Conservation (phyloP, 2,888 invertebrate species). For the Eucera pruinosa region DNA sequence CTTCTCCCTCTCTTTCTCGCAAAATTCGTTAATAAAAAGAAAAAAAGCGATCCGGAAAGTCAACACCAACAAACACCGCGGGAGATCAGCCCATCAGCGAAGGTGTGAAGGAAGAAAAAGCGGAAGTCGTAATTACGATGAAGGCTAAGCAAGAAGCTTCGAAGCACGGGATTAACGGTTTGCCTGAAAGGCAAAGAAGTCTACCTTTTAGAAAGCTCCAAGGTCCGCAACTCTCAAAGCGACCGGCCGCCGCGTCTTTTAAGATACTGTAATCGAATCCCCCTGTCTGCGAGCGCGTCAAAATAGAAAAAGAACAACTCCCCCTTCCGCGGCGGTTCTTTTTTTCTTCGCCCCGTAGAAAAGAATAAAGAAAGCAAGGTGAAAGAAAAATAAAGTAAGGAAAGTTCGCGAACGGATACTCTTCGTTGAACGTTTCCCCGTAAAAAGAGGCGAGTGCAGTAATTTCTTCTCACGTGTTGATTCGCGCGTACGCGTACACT, state of each 20-base stretch:
- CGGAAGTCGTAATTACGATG: slow-evolving; percentile 40
- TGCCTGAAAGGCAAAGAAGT: slow-evolving; percentile 29
- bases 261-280: slow-evolving; percentile 57
- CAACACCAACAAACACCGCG: no score
- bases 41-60: no score
- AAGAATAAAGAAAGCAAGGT: no score
- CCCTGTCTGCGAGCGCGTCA: slow-evolving; percentile 30
- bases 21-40: no score
- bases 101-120: slow-evolving; percentile 3
- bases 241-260: slow-evolving; percentile 19
- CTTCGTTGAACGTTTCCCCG: background rate
- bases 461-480: slow-evolving; percentile 6
- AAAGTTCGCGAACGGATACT: background rate
- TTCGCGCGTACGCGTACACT: slow-evolving; percentile 6
- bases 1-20: no score
- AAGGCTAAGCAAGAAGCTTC: background rate
- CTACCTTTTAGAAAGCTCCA: slow-evolving; percentile 20
- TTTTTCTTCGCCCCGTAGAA: no score
- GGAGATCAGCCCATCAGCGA: no score
- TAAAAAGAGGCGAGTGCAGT: background rate
- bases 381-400: background rate
- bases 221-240: slow-evolving; percentile 26
- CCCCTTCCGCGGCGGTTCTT: no score
- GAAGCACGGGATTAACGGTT: slow-evolving; percentile 39
- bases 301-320: slow-evolving; percentile 23